Evolutionary conservation across 2,797 vertebrate species (phyloP), one percentile per base, ranked within the genome.

Genomic region (Pseudochaenichthys georgianus): DNA sequence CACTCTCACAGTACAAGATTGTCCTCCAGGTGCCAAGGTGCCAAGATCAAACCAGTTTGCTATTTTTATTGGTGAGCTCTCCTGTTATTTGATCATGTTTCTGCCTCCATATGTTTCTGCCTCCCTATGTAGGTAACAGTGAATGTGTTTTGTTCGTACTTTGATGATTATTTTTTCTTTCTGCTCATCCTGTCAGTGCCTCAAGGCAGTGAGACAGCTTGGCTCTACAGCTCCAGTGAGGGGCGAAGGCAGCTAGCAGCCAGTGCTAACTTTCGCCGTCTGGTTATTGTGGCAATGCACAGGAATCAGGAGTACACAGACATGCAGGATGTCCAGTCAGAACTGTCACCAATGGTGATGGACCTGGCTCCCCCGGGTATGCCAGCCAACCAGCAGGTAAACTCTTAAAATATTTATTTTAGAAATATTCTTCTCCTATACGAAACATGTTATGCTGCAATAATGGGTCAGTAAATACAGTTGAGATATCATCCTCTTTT

Each of bases 51-150:
- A 96, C 93, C 94, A 94, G 75, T 99, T 99, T 64, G 98, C 97
- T 70, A 96, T 99, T 85, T 99, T 99, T 90, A 99, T 99, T 83
- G 96, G 98, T 99, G 91, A 97, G 96, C 88, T 80, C 9, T 60
- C 13, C n/a, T 21, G 60, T 60, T 10, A 4, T 28, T 0, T 64
- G 9, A 3, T 43, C 5, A 0, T 51, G 34, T 77, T 42, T 58
- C 4, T 55, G 3, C 15, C 10, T 41, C 53, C 0, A 3, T 28
- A 0, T 70, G 2, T 8, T 41, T 58, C 3, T 53, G 3, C 13
- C 10, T 41, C 53, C 0, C 3, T 28, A 0, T 70, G 2, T 8
- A n/a, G 23, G 21, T 55, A 9, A 42, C 13, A 63, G 13, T 45
- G 41, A 15, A 34, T 65, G n/a, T 53, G 23, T 67, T 72, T 45